Evolutionary conservation across 2,888 invertebrate genomes (phyloP), one percentile per base, ranked within the genome.

Genomic region (Chrysina gloriosa): DNA sequence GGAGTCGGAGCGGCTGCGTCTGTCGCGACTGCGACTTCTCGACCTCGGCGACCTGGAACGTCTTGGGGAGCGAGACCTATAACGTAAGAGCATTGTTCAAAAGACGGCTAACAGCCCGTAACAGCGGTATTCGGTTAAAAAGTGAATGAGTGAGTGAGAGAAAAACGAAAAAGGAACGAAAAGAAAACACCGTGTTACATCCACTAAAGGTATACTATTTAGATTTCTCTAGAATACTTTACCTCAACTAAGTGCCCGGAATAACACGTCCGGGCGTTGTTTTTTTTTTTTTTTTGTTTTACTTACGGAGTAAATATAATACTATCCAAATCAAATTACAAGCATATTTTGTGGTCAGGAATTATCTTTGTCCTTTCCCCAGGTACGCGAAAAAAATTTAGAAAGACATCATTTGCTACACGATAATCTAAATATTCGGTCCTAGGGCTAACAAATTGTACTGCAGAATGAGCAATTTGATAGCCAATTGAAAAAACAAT

Each of bases 1-100:
- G 21, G 87, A 87, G 76, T 87, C 86, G 61, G 87, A 86, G 73
- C 87, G 84, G 79, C 86, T 87, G 72, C 86, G 83, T 73, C 87
- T 84, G 77, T 87, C 87, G 69, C 86, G 82, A 73, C 87, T 87
- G 74, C 86, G 84, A 73, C 86, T 87, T 71, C 87, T 80, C 47
- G 86, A 85, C 71, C 85, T 83, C 70, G 85, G 81, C 11, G 82
- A 80, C 27, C 83, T 78, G 21, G 82, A 82, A 16, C 84, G 79
- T 69, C 83, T 78, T 45, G 83, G 84, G 19, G 84, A 83, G 66
- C 84, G 80, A 29, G 83, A 84, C 78, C 84, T 84, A 82, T 63
- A 80, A 81, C 66, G 72, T 69, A 69, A 36, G 45, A 64, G 47
- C 34, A 61, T 61, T 56, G 45, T 58, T 42, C 47, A 65, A 29